A percentile compares a stretch with the other conserved stretches of the same genome.
Evolutionary conservation across 2,797 vertebrate species (phyloP).

Genomic region (Spinibarbus caldwelli): DNA sequence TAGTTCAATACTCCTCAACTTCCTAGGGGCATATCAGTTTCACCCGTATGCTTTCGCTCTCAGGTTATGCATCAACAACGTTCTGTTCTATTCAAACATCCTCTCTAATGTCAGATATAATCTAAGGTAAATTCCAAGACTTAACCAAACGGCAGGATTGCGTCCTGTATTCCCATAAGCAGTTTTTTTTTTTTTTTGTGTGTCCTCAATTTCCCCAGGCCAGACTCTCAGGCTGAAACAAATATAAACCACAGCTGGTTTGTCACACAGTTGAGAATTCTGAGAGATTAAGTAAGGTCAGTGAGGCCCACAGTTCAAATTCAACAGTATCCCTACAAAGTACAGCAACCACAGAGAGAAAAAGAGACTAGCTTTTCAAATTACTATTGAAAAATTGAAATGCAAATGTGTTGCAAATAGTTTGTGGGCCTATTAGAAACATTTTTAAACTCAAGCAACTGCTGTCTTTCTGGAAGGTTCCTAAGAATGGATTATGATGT

Average conservation of each 20-base stretch:
- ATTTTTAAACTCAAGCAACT: not conserved
- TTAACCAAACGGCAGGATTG: slow-evolving; percentile 7
- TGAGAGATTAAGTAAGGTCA: slow-evolving; percentile 25
- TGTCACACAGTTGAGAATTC: slow-evolving; percentile 21
- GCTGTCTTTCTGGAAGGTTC: not conserved
- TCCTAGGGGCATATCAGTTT: slow-evolving; percentile 6
- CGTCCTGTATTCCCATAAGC: slow-evolving; percentile 4
- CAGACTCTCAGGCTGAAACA: slow-evolving; percentile 20
- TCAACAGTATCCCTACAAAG: not conserved
- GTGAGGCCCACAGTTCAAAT: slow-evolving; percentile 16
- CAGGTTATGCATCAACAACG: slow-evolving; percentile 21
- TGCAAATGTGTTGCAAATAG: not conserved
- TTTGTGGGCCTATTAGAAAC: not conserved
- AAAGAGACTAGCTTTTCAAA: not conserved
- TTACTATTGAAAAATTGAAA: not conserved
- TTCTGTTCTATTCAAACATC: slow-evolving; percentile 22
- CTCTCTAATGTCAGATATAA: slow-evolving; percentile 35
- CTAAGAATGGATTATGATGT: not conserved
- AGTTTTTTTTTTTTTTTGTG: not conserved
- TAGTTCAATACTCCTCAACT: not conserved
- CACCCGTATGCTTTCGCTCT: slow-evolving; percentile 21
- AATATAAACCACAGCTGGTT: slow-evolving; percentile 31
- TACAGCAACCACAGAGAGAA: not conserved
- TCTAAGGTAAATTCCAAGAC: slow-evolving; percentile 38
- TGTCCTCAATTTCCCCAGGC: slow-evolving; percentile 13